Evolutionary conservation across 2,113 vertebrate species (phyloP).

Genomic region (Ptyas mucosa): DNA sequence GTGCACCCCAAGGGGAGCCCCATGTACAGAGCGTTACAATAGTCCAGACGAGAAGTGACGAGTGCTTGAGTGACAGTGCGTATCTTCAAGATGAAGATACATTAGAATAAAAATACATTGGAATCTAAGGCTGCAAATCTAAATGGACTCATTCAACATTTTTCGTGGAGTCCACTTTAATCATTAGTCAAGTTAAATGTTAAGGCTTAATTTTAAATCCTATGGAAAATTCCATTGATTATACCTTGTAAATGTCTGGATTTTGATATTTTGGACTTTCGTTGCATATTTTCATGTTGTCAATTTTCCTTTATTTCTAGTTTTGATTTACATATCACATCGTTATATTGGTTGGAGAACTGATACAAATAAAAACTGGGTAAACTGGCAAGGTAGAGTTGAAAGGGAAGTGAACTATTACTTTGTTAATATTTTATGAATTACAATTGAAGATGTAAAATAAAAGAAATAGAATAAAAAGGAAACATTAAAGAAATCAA

Average conservation of each 20-base stretch:
- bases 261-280: neutral
- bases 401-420: neutral
- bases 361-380: neutral
- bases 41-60: too few relatives aligned
- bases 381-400: neutral
- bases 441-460: neutral
- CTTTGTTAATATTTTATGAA: neutral
- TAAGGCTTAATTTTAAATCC: neutral
- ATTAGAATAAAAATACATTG: neutral
- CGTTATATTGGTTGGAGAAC: neutral
- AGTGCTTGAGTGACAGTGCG: too few relatives aligned
- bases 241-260: neutral
- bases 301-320: neutral
- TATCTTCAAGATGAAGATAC: slow-evolving; percentile 52
- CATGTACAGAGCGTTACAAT: too few relatives aligned
- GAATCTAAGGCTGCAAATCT: neutral
- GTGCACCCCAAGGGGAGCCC: too few relatives aligned
- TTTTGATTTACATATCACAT: neutral
- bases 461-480: neutral
- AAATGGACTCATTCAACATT: neutral
- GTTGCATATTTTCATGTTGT: neutral
- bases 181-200: neutral
- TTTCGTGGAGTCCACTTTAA: neutral
- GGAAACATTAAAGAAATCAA: neutral
- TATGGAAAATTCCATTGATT: neutral